Base-by-base conservation (phyloP, 2,888 invertebrate genomes). In the Tetanocera ferruginea region DNA sequence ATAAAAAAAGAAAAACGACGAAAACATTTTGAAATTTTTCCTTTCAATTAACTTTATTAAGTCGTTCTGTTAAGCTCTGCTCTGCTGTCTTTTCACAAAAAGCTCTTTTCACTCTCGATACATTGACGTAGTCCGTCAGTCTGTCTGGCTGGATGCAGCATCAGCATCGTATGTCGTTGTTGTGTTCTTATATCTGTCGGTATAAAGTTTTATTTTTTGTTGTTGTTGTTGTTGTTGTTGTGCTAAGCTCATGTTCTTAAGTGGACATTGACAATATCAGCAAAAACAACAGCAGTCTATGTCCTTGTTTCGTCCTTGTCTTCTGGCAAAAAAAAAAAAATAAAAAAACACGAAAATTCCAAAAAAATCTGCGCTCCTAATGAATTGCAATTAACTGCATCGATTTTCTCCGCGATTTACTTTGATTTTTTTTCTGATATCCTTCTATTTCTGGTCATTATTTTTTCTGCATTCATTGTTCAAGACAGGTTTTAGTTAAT, bases 311-410 rank as follows among this genome's bases (percentile, higher is more conserved):
- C 28, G 57, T 57, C 57, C 28, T 4, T 23, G 55, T 57, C 14
- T 57, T 57, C 14, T 60, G 9, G 4, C 19, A 31, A n/a, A 31
- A 28, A 51, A 19, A 49, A 17, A 52, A 51, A 70, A 70, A 52
- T 6, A 28, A 25, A 11, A 14, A 4, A 37, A 37, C 37, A 37
- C n/a, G n/a, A n/a, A 37, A 37, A 6, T n/a, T n/a, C n/a, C 4
- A 11, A 43, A 43, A 43, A 43, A 43, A 11, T 43, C 43, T 11
- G 43, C 14, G 19, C 34, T 11, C 60, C 25, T 28, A 73, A 73
- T 60, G 37, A 73, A 62, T 60, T 73, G 73, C 73, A 60, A 73
- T 73, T 73, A 62, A 60, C 60, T 73, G 43, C 73, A 73, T 73
- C 60, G 25, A 73, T 73, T 73, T 60, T 62, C 37, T 62, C 9